Evolutionary conservation across 2,797 vertebrate genomes (phyloP), one percentile per base, ranked within the genome.

Genomic region (Catamblyrhynchus diadema): DNA sequence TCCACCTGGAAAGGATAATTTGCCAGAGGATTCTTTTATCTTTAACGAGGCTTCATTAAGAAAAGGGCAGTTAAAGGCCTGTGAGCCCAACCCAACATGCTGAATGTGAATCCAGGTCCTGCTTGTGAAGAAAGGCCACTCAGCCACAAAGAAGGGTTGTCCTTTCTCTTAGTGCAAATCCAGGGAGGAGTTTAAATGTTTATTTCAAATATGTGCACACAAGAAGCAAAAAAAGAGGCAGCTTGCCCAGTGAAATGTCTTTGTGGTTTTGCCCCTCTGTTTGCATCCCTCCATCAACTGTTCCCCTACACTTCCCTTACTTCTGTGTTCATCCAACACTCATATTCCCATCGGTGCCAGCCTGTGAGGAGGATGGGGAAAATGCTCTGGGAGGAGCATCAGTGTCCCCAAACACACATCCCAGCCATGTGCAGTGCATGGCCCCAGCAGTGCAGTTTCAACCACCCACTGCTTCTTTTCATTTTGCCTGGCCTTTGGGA

Each of bases 181-280:
- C 19, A 66, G 27, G 37, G 15, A 48, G 32, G 37, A 79, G 8
- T 67, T 89, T 47, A 37, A 82, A 48, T 18, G 16, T 65, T 90
- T 50, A 5, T 35, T 47, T 81, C 35, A 83, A 56, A 51, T 45
- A 19, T 1, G 1, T 25, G 10, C 2, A 0, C 7, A 9, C 5
- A 32, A 61, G 69, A 73, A 62, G 44, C 44, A 37, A 28, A 74
- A 41, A 70, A 32, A 5, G 13, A 69, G 12, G n/a, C 5, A 44
- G n/a, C 8, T 64, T 30, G 7, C 41, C 22, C 57, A 53, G 23
- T 25, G 41, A 78, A 12, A 39, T 4, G 10, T 18, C 14, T 70
- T 23, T 61, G 9, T 62, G 23, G 8, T 18, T 81, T 41, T 44
- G 5, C 28, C 24, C 28, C 16, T 83, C 37, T 44, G 0, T 47